Conservation (phyloP, 2,113 vertebrate species). For the Myrmophylax atrothorax region DNA sequence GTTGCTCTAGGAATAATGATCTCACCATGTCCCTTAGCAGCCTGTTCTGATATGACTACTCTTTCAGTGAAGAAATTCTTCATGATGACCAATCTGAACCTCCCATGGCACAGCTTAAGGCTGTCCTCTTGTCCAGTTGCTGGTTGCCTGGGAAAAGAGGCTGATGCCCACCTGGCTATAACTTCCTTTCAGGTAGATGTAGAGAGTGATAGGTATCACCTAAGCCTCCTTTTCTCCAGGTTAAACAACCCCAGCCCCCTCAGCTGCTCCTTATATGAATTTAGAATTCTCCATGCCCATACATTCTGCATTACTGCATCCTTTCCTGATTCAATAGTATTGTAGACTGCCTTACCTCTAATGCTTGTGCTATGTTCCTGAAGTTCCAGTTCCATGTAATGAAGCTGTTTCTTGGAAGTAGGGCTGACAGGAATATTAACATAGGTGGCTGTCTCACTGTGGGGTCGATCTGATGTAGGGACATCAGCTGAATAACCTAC, state of each 20-base stretch:
- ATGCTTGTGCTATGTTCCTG: constrained; percentile 68
- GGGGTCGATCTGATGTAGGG: constrained; percentile 66
- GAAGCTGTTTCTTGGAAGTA: constrained; percentile 78
- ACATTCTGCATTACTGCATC: neutral
- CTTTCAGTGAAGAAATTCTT: neutral
- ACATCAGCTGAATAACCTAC: constrained; percentile 74
- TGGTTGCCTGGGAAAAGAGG: neutral
- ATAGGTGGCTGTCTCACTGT: constrained; percentile 75
- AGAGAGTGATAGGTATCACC: neutral
- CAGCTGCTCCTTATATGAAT: neutral
- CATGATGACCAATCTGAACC: neutral
- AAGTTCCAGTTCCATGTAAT: constrained; percentile 85
- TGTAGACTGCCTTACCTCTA: constrained; percentile 74
- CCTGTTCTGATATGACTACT: neutral
- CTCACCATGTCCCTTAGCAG: neutral
- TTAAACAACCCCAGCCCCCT: neutral
- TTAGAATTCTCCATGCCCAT: neutral
- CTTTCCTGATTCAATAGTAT: neutral
- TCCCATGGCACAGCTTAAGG: neutral
- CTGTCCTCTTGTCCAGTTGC: neutral
- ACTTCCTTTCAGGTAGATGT: neutral
- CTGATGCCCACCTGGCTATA: rapidly evolving
- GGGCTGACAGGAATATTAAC: constrained; percentile 87
- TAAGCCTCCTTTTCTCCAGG: neutral
- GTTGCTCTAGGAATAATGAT: rapidly evolving